Evolutionary conservation across 2,888 invertebrate species (phyloP).

Genomic region (Adela reaumurella): DNA sequence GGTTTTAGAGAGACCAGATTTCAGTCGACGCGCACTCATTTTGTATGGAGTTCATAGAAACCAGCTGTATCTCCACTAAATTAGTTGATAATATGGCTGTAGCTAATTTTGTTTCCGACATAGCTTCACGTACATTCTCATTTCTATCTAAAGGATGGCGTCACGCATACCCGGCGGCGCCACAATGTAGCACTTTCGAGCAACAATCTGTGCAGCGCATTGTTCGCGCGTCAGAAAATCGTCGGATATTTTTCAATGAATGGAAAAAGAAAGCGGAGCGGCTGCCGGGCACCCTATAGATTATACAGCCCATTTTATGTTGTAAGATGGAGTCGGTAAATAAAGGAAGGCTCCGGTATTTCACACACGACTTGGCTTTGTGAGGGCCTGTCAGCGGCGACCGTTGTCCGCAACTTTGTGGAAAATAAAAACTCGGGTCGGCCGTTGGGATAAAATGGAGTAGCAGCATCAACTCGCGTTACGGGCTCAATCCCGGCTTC

Average conservation of each 20-base stretch:
- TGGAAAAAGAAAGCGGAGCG: neutral
- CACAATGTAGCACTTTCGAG: no score
- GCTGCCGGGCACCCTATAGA: neutral
- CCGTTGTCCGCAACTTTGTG: neutral
- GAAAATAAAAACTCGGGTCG: neutral
- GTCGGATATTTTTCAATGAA: neutral
- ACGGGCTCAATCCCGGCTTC: neutral
- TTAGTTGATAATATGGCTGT: no score
- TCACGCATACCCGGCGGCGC: no score
- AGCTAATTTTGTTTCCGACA: no score
- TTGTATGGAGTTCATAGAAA: no score
- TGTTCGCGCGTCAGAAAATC: neutral
- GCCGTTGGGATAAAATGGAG: neutral
- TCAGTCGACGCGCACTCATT: no score
- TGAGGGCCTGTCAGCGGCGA: neutral
- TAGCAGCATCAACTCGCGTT: no score
- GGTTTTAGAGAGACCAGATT: no score
- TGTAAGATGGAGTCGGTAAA: neutral
- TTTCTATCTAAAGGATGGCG: no score
- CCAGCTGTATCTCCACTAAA: no score
- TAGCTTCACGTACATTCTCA: no score
- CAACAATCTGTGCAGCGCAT: neutral
- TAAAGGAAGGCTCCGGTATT: neutral
- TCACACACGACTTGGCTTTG: neutral
- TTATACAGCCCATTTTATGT: neutral